phyloP scores from a whole-genome alignment of 2,113 vertebrate species.

The Chinchilla lanigera region DNA sequence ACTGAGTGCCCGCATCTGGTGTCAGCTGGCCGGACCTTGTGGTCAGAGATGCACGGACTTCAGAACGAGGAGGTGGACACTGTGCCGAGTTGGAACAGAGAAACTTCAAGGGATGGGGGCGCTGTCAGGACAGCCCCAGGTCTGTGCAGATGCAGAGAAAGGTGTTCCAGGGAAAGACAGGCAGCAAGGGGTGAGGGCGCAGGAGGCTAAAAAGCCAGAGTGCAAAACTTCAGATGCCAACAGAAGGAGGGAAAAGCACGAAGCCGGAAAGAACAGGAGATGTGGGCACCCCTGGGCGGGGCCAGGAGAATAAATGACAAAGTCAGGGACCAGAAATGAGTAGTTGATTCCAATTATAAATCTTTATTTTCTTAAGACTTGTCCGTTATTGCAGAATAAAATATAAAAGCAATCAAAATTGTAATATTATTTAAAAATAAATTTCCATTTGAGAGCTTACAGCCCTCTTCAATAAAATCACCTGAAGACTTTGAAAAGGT shows the following conservation, averaged over 20 bases:
- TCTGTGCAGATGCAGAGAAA: background rate
- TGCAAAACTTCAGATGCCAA: accelerated
- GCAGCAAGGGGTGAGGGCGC: background rate
- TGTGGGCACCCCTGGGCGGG: accelerated
- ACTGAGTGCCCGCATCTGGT: accelerated
- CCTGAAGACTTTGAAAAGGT: background rate
- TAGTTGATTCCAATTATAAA: background rate
- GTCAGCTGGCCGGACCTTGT: background rate
- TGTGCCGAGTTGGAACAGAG: accelerated
- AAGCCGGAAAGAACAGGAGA: accelerated
- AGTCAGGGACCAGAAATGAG: background rate
- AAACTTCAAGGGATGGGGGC: background rate
- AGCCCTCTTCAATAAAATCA: background rate
- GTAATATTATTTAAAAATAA: slow-evolving; percentile 49
- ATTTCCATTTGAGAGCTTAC: background rate
- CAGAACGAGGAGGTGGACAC: background rate
- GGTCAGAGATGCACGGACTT: accelerated
- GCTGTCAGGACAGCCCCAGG: no score
- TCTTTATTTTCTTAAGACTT: slow-evolving; percentile 51
- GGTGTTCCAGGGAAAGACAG: background rate
- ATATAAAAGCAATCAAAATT: slow-evolving; percentile 69
- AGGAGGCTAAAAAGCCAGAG: background rate
- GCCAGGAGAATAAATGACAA: background rate
- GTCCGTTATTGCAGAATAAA: slow-evolving; percentile 38
- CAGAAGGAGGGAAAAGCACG: accelerated